Base-by-base conservation (phyloP, 1,140 invertebrate genomes). In the Bilobella aurantiaca region DNA sequence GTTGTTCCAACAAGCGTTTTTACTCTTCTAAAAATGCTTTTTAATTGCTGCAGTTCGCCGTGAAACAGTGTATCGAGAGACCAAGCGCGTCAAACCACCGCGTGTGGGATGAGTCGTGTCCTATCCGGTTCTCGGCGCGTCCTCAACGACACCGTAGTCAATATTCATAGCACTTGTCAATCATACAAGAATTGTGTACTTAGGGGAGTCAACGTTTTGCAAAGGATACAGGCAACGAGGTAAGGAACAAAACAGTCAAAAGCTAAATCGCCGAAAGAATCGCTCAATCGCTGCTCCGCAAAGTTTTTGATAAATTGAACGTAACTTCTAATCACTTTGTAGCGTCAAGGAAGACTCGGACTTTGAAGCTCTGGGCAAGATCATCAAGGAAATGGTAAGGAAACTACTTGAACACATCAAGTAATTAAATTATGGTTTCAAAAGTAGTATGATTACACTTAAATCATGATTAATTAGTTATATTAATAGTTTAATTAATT, bases 51-150 rank as follows among this genome's bases (percentile, higher is more conserved):
- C 71, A 76, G 75, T 77, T 25, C 57, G 70, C 58, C 18, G 72
- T 65, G 64, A 64, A 56, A 74, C 76, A 8, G 62, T 77, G 16
- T 77, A 76, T 64, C 76, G 65, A 63, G 76, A 77, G 70, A 59
- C 69, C 31, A 76, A 75, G 68, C 76, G 75, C 67, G 63, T 77
- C 16, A 73, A 67, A 58, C 74, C 73, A 18, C 32, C 75, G n/a
- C n/a, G n/a, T 28, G 42, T 3, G n/a, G 53, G 21, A 58, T 34
- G 42, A 32, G 56, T n/a, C 27, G 56, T 16, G 32, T 49, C 34
- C 29, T 37, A 28, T 61, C 65, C 12, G 65, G 65, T 56, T 49
- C 65, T 25, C 3, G 25, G n/a, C 29, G 66, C 42, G 62, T 67
- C 1, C 56, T 67, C 18, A 67, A 67, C 58, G 66, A 67, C 53